A percentile compares a stretch with the other conserved stretches of the same genome.
These are phyloP conservation scores for Bubo blakistoni DNA, from an alignment of 2,113 vertebrate species.

Conservation along the genomic window DNA sequence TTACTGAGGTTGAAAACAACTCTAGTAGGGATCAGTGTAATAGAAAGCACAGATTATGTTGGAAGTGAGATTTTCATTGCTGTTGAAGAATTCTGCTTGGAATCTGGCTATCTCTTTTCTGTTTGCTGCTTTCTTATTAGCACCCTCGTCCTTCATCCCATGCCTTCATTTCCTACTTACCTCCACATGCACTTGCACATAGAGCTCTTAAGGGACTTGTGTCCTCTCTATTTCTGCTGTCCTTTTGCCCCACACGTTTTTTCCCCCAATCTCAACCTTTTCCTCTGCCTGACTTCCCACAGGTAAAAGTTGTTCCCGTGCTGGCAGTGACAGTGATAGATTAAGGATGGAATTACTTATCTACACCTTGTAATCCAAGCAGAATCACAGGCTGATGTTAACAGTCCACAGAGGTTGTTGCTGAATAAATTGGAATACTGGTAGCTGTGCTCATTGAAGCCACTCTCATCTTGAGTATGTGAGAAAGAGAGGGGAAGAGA, in stretches of 20 bases:
- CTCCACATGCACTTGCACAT: neutral
- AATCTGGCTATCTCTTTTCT: neutral
- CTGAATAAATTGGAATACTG: constrained; percentile 50
- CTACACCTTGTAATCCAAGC: constrained; percentile 29
- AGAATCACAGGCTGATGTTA: neutral
- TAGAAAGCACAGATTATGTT: neutral
- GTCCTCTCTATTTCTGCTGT: neutral
- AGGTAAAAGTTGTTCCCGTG: neutral
- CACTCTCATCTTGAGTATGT: neutral
- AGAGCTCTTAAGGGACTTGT: neutral
- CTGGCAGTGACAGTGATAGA: neutral
- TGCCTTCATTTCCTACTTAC: neutral
- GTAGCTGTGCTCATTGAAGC: constrained; percentile 29
- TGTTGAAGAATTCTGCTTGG: neutral
- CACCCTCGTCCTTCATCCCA: neutral
- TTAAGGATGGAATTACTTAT: constrained; percentile 25
- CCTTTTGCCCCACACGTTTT: neutral
- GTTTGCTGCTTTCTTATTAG: neutral
- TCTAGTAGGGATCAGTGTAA: neutral
- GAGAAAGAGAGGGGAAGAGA: neutral
- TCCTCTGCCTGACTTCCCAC: neutral
- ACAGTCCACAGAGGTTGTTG: constrained; percentile 19
- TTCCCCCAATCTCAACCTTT: neutral
- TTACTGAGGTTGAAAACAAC: neutral
- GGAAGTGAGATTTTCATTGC: neutral